Conservation (phyloP, 1,140 invertebrate genomes). For the Drosophila fuyamai region DNA sequence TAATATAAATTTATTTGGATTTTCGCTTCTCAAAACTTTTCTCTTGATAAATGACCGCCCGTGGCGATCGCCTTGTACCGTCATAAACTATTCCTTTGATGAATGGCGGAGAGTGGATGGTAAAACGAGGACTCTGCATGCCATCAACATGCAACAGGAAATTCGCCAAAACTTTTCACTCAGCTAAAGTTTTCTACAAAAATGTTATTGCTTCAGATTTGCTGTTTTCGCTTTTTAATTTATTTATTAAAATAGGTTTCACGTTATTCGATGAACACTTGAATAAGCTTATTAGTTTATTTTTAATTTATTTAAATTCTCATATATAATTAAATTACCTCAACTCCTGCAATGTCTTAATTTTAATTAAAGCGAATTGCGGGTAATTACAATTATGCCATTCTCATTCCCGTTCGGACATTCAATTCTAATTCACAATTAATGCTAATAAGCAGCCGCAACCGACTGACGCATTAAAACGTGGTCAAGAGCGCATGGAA, state of each 20-base stretch:
- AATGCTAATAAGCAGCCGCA: slow-evolving; percentile 61
- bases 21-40: slow-evolving; percentile 34
- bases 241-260: slow-evolving; percentile 54
- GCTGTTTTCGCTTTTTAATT: slow-evolving; percentile 29
- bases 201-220: slow-evolving; percentile 39
- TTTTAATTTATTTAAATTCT: not conserved
- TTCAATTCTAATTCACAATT: slow-evolving; percentile 55
- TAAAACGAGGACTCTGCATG: slow-evolving; percentile 8
- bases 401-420: slow-evolving; percentile 38
- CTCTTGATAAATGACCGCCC: slow-evolving; percentile 39
- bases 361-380: slow-evolving; percentile 55
- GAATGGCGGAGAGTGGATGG: slow-evolving; percentile 2
- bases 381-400: slow-evolving; percentile 60
- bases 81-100: slow-evolving; percentile 54
- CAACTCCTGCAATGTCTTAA: not conserved
- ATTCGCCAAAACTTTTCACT: slow-evolving; percentile 51
- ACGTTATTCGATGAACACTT: not conserved
- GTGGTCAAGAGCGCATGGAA: slow-evolving; percentile 53
- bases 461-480: slow-evolving; percentile 44
- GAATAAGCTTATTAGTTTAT: not conserved
- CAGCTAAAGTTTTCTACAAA: slow-evolving; percentile 19
- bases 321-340: slow-evolving; percentile 13
- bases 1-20: slow-evolving; percentile 52
- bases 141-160: slow-evolving; percentile 54
- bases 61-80: slow-evolving; percentile 28